Base-by-base conservation (phyloP, 2,113 vertebrate species). In the Sinosuthora webbiana region DNA sequence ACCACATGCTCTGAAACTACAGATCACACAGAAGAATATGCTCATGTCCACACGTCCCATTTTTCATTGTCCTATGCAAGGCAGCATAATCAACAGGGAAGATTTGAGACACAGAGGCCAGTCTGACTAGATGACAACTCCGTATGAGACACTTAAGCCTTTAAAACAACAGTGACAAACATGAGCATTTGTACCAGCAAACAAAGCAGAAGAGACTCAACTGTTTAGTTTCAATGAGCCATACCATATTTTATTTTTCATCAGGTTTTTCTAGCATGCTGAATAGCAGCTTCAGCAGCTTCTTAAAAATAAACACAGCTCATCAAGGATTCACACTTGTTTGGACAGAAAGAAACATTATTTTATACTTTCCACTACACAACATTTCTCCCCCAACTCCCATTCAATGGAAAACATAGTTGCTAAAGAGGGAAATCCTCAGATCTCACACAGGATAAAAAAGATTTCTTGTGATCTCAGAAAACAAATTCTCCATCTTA, bases 21-120 rank as follows among this genome's bases (percentile, higher is more conserved):
- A 37, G 31, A 63, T 16, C 3, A 15, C 1, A 4, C 18, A 55
- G 12, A 85, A 78, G 24, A 65, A 52, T 1, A 8, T 15, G 18
- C 0, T 1, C 3, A 0, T 30, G 75, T 62, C 13, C 47, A 52
- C 18, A 13, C 1, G 5, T 33, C 7, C 25, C 10, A 22, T 55
- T 93, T 83, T 89, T 20, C 24, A 22, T 9, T 56, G 42, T 80
- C 27, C 42, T n/a, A 1, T 2, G 17, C 31, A 80, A 81, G 10
- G n/a, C 53, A 52, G 39, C 8, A 25, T 21, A 16, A 39, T n/a
- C 28, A 78, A 44, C 3, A 20, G 2, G 3, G 9, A 62, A 67
- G 28, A 83, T 27, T 3, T 50, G 23, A 79, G 44, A 71, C 35
- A 42, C 2, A 69, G 23, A 45, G 5, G 21, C 9, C 17, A 85